These are phyloP conservation scores for Egretta garzetta DNA, from an alignment of 2,113 vertebrate genomes.

Conservation along the genomic window DNA sequence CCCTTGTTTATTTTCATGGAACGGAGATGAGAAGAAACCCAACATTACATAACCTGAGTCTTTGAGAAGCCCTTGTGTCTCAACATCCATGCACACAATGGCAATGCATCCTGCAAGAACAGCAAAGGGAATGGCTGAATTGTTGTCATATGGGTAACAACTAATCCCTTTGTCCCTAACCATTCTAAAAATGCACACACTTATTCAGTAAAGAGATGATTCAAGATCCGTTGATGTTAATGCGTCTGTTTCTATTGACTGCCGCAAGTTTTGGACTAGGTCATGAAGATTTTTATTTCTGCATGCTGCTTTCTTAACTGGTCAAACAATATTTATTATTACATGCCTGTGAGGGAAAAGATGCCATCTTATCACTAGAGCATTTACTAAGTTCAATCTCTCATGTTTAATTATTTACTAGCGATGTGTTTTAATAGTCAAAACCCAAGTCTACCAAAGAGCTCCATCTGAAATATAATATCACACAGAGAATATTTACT, in stretches of 20 bases:
- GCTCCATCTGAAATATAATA: neutral
- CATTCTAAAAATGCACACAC: neutral
- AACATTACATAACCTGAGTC: neutral
- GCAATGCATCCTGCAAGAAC: neutral
- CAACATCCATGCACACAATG: neutral
- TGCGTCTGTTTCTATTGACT: neutral
- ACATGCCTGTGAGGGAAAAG: constrained; percentile 18
- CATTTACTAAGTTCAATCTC: neutral
- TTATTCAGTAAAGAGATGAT: neutral
- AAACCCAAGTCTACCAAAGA: neutral
- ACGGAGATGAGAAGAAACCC: neutral
- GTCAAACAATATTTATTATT: constrained; percentile 18
- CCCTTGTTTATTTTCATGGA: neutral
- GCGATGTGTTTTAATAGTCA: neutral
- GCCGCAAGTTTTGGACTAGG: neutral
- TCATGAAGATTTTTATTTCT: constrained; percentile 2
- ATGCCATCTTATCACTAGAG: neutral
- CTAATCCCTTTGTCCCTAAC: neutral
- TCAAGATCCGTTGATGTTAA: neutral
- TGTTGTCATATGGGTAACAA: neutral
- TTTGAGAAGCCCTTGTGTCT: neutral
- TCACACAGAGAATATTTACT: neutral
- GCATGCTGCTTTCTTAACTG: constrained; percentile 10
- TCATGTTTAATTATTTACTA: constrained; percentile 35
- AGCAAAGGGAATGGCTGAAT: neutral